Conservation (phyloP, 1,140 invertebrate genomes). For the Ruditapes philippinarum region DNA sequence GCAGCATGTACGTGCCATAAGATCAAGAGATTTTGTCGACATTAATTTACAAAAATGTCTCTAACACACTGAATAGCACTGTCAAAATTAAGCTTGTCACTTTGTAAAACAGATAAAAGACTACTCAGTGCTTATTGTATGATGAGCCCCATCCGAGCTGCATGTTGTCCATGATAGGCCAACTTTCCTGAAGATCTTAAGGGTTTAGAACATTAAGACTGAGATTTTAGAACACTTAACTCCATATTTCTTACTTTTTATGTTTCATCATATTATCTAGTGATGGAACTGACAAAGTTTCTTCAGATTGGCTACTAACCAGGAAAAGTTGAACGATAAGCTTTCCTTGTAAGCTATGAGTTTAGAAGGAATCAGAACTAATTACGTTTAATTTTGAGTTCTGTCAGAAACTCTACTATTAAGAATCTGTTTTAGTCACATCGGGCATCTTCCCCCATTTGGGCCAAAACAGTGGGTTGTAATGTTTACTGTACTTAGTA, state of each 20-base stretch:
- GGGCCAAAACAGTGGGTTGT: not conserved
- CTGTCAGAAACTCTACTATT: not conserved
- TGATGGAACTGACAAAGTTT: too few relatives aligned
- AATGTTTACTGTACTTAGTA: not conserved
- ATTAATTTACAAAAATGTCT: conserved; percentile 50
- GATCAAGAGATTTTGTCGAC: conserved; percentile 14
- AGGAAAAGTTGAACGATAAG: too few relatives aligned
- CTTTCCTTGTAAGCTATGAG: conserved; percentile 21
- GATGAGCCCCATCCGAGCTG: conserved; percentile 32
- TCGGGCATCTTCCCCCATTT: conserved; percentile 2
- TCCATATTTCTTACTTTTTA: conserved; percentile 21
- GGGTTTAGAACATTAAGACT: conserved; percentile 11
- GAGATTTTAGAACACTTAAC: conserved; percentile 1
- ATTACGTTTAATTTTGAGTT: not conserved
- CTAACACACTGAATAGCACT: too few relatives aligned
- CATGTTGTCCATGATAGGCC: conserved; percentile 39
- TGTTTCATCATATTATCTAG: conserved; percentile 9
- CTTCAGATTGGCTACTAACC: too few relatives aligned
- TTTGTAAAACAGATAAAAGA: too few relatives aligned
- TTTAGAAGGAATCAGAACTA: not conserved
- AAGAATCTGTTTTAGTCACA: too few relatives aligned
- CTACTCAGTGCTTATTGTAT: too few relatives aligned
- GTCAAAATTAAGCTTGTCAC: too few relatives aligned
- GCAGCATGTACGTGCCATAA: not conserved
- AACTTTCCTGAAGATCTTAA: not conserved